A percentile compares a stretch with the other conserved stretches of the same genome.
Conservation (phyloP, 2,888 invertebrate genomes). For the Torymus auratus region DNA sequence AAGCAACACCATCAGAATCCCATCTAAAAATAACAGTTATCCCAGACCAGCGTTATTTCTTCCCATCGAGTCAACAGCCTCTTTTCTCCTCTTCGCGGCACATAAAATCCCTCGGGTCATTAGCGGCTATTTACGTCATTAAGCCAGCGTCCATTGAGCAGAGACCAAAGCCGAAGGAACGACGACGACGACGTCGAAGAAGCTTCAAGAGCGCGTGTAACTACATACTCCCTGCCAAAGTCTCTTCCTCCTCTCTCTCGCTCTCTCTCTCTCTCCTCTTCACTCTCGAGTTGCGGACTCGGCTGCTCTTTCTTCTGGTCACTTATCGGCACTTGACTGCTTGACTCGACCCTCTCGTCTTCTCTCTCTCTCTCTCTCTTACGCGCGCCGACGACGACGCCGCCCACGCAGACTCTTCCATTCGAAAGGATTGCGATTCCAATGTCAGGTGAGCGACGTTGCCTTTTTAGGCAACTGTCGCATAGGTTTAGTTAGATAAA, state of each 20-base stretch:
- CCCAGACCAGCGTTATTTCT: background rate
- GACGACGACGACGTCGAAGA: background rate
- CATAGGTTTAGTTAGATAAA: background rate
- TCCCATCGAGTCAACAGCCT: constrained; percentile 15
- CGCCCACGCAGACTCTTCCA: too few species aligned
- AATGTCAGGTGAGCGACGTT: background rate
- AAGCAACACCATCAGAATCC: too few species aligned
- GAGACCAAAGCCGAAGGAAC: background rate
- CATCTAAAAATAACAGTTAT: background rate
- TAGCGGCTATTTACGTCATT: constrained; percentile 33
- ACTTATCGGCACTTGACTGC: constrained; percentile 42
- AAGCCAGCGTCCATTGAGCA: background rate
- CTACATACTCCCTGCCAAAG: too few species aligned
- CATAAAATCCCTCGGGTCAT: constrained; percentile 12
- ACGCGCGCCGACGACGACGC: background rate
- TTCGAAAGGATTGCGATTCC: background rate
- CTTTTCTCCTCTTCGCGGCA: background rate
- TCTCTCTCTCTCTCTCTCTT: background rate
- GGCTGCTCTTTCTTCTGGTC: constrained; percentile 38
- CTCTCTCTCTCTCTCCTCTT: background rate
- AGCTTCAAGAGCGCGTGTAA: constrained; percentile 32
- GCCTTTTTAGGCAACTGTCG: background rate
- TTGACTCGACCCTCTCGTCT: background rate
- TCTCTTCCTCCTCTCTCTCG: background rate
- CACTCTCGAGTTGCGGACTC: background rate